These are phyloP conservation scores for Carposina sasakii DNA, from an alignment of 1,140 invertebrate genomes.

Conservation along the genomic window DNA sequence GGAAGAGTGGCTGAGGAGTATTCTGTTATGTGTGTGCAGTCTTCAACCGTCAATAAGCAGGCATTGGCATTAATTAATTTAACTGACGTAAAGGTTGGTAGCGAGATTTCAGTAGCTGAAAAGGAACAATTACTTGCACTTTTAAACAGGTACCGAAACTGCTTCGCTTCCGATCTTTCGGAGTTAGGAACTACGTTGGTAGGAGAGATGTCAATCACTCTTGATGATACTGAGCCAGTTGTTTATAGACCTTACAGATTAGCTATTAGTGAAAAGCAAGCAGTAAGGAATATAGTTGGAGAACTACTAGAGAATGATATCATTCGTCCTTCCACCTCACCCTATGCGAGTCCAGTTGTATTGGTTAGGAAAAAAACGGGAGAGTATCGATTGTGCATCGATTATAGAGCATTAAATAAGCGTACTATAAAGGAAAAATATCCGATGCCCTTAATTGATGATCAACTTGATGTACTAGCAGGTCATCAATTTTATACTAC, in stretches of 20 bases:
- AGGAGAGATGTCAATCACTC: slow-evolving; percentile 22
- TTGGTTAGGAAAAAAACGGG: slow-evolving; percentile 21
- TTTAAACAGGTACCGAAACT: slow-evolving; percentile 20
- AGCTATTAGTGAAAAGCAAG: slow-evolving; percentile 22
- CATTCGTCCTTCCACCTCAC: slow-evolving; percentile 36
- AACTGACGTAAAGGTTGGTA: background rate
- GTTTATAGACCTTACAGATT: slow-evolving; percentile 23
- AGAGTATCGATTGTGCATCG: slow-evolving; percentile 14
- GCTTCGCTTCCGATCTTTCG: slow-evolving; percentile 21
- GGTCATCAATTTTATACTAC: slow-evolving; percentile 35
- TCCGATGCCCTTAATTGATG: slow-evolving; percentile 14
- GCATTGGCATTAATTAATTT: background rate
- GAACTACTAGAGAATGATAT: slow-evolving; percentile 38
- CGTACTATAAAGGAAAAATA: slow-evolving; percentile 11
- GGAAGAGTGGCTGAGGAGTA: background rate
- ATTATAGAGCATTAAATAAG: too few species aligned
- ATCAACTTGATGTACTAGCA: slow-evolving; percentile 7
- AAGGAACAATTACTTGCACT: background rate
- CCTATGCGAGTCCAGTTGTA: slow-evolving; percentile 14
- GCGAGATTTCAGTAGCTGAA: background rate
- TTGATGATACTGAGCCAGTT: slow-evolving; percentile 20
- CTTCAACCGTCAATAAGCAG: background rate
- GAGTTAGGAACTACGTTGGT: slow-evolving; percentile 18
- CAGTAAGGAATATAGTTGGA: slow-evolving; percentile 30
- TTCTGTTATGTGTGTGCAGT: background rate